phyloP scores from a whole-genome alignment of 2,797 vertebrate species.

The Cynopterus sphinx region DNA sequence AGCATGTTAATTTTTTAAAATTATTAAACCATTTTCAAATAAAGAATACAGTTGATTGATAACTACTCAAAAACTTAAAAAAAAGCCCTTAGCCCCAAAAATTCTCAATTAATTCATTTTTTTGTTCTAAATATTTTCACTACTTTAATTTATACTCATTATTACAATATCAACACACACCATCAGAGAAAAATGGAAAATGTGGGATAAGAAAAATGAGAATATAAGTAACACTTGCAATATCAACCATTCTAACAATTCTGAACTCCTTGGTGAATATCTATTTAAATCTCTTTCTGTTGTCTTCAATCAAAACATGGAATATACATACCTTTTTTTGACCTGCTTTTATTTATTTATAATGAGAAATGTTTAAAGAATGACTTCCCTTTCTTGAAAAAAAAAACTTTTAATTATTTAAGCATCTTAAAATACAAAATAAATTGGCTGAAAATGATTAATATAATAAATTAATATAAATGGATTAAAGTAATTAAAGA shows the following conservation, averaged over 20 bases:
- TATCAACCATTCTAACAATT: neutral
- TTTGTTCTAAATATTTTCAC: neutral
- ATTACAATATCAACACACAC: neutral
- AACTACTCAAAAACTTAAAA: neutral
- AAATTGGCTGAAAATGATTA: neutral
- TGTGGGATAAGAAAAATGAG: neutral
- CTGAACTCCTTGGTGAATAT: neutral
- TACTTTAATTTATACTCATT: slow-evolving; percentile 29
- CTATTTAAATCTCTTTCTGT: neutral
- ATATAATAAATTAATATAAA: neutral
- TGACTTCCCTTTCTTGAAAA: neutral
- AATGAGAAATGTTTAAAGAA: neutral
- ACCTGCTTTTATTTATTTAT: neutral
- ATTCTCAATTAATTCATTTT: slow-evolving; percentile 3
- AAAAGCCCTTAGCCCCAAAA: neutral
- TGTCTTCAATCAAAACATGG: slow-evolving; percentile 29
- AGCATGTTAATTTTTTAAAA: neutral
- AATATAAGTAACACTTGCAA: neutral
- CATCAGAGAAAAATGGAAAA: slow-evolving; percentile 31
- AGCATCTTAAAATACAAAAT: neutral
- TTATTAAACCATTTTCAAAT: slow-evolving; percentile 14
- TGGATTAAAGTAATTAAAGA: neutral
- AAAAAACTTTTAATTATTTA: slow-evolving; percentile 2
- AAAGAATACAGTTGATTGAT: neutral
- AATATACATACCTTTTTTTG: neutral